These are phyloP conservation scores for Adrianichthys oophorus DNA, from an alignment of 2,797 vertebrate genomes.

Conservation along the genomic window DNA sequence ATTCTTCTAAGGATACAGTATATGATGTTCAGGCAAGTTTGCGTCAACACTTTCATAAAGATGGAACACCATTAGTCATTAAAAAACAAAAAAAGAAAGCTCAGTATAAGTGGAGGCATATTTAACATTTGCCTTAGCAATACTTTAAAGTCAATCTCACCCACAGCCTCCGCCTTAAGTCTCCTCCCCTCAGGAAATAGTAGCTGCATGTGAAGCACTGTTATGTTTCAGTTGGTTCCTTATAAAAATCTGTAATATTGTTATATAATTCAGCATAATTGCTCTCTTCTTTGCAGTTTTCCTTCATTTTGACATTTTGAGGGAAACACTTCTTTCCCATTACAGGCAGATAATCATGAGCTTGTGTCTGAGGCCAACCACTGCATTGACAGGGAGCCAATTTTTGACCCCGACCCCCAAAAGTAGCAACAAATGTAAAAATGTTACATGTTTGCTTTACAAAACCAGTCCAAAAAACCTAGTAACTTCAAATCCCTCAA, in stretches of 20 bases:
- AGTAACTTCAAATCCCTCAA: too few relatives aligned
- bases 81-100: not conserved
- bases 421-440: too few relatives aligned
- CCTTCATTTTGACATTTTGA: not conserved
- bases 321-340: not conserved
- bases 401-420: too few relatives aligned
- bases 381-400: too few relatives aligned
- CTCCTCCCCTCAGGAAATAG: conserved; percentile 27
- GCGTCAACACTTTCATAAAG: conserved; percentile 41
- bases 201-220: conserved; percentile 38
- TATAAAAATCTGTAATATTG: not conserved
- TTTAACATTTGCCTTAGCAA: too few relatives aligned
- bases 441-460: too few relatives aligned
- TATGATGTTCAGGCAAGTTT: conserved; percentile 12
- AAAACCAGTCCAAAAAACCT: too few relatives aligned
- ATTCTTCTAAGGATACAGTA: not conserved
- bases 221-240: conserved; percentile 42
- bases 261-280: too few relatives aligned
- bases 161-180: conserved; percentile 15
- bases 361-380: too few relatives aligned
- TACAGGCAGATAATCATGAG: too few relatives aligned
- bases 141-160: not conserved
- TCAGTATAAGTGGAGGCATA: too few relatives aligned
- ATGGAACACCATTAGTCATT: not conserved
- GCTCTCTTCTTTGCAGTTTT: not conserved